phyloP scores from a whole-genome alignment of 2,888 invertebrate genomes.

The Platynereis dumerilii region DNA sequence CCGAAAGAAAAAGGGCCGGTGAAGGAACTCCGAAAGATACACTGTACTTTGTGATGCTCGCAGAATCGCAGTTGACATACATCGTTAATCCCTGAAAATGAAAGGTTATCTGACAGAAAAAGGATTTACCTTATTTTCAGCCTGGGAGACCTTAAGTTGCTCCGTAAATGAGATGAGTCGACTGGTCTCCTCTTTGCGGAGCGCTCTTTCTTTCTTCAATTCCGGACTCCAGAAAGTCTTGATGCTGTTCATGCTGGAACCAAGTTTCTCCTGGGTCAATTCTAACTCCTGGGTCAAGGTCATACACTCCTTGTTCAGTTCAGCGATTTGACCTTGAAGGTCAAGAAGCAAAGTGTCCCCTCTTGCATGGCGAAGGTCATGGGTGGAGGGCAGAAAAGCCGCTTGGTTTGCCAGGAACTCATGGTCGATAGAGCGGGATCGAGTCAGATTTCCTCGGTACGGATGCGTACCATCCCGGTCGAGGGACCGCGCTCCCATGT shows the following conservation, averaged over 20 bases:
- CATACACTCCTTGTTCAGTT: conserved; percentile 89
- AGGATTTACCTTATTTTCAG: conserved; percentile 88
- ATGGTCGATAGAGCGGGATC: conserved; percentile 52
- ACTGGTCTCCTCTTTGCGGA: conserved; percentile 96
- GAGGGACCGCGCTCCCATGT: conserved; percentile 59
- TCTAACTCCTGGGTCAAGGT: conserved; percentile 68
- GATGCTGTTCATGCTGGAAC: conserved; percentile 99
- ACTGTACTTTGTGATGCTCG: too few relatives aligned
- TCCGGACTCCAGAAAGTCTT: conserved; percentile 99
- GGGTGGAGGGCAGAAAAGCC: conserved; percentile 26
- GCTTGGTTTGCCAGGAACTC: conserved; percentile 32
- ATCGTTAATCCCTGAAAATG: neutral
- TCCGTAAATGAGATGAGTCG: conserved; percentile 96
- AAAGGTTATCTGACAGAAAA: neutral
- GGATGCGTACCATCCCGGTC: conserved; percentile 52
- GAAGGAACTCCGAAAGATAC: too few relatives aligned
- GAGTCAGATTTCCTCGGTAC: conserved; percentile 35
- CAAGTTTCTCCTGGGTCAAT: conserved; percentile 94
- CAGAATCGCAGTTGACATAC: too few relatives aligned
- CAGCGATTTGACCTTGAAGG: conserved; percentile 80
- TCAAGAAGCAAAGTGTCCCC: conserved; percentile 55
- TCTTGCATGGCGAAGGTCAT: conserved; percentile 15
- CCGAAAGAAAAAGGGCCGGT: too few relatives aligned
- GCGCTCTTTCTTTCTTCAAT: conserved; percentile 94
- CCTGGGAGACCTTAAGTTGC: conserved; percentile 92